Evolutionary conservation across 2,113 vertebrate species (phyloP), one percentile per base, ranked within the genome.

Genomic region (Sclerurus mexicanus): DNA sequence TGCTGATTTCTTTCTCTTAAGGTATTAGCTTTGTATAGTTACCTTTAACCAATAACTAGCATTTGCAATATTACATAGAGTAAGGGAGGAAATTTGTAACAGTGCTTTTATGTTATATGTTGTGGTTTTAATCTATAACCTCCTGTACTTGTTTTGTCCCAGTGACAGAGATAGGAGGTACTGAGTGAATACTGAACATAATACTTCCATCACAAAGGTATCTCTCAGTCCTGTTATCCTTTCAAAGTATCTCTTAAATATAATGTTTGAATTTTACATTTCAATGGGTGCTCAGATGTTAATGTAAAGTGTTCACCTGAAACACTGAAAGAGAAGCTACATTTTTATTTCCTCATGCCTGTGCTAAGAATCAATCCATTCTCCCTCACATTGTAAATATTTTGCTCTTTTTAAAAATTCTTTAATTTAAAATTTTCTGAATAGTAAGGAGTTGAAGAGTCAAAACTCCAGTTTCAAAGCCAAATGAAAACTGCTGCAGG

Each of bases 251-350:
- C 59, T 85, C 33, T 87, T 89, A 69, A 92, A 84, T 89, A 58
- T 64, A 85, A 96, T 3, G 42, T 28, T 86, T 80, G 64, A 72
- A 82, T 91, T 96, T 92, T 63, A 93, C 46, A 81, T 74, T 94
- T 96, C 91, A 74, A 94, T 85, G 22, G 11, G n/a, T 87, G 96
- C 69, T 76, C 74, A 90, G 77, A 96, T 92, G 14, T 77, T 49
- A 94, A 91, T 80, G 52, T 69, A 89, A 96, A 96, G 23, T 94
- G 28, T 85, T 95, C 84, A 42, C 60, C 44, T 95, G 68, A 88
- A 96, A 97, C 86, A 93, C 42, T 92, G 86, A 87, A 96, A 94
- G 68, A 74, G 33, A 97, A 83, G 46, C 67, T 85, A 82, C 11
- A 82, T 55, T 91, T 97, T 95, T 89, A 93, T 77, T 95, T 96